Evolutionary conservation across 2,113 vertebrate genomes (phyloP), one percentile per base, ranked within the genome.

Genomic region (Rhabdomys dilectus): DNA sequence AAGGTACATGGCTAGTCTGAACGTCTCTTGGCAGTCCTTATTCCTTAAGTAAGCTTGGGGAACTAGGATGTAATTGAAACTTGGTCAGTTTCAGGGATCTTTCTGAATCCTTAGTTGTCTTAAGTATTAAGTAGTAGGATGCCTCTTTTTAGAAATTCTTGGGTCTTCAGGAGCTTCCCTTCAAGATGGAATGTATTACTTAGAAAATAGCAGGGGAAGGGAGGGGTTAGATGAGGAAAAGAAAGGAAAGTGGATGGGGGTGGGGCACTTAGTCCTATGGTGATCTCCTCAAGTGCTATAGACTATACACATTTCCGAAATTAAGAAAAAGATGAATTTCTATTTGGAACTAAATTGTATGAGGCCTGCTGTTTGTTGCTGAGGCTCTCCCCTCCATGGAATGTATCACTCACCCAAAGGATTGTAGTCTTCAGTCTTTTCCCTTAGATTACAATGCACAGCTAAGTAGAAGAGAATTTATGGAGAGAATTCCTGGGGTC

Each of bases 391-490:
- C 58, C 91, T 93, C 82, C 19, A 3, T 75, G 15, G 42, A 21
- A 34, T 34, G 5, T 76, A 96, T 93, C 84, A 16, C 34, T 60
- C 39, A 53, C 34, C 8, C 9, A 88, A 19, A 86, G 3, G 11
- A 91, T 70, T 88, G 87, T 68, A 24, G 7, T 48, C 64, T 82
- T 51, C n/a, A 39, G 1, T n/a, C 22, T 90, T 91, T 93, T 77
- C 24, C 66, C 31, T 70, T 91, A 48, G 31, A 53, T 62, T 81
- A 60, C 22, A 94, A 82, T 48, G 60, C 92, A 96, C 86, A 90
- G 66, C 29, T 24, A 60, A 58, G 0, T 66, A 60, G 34, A 95
- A 22, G 34, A 58, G 39, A 87, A 7, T 21, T 75, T 12, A 62
- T 42, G 10, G 75, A 70, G 36, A 76, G 7, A 19, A 60, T 4